Base-by-base conservation (phyloP, 1,140 invertebrate genomes). In the Halictus rubicundus region DNA sequence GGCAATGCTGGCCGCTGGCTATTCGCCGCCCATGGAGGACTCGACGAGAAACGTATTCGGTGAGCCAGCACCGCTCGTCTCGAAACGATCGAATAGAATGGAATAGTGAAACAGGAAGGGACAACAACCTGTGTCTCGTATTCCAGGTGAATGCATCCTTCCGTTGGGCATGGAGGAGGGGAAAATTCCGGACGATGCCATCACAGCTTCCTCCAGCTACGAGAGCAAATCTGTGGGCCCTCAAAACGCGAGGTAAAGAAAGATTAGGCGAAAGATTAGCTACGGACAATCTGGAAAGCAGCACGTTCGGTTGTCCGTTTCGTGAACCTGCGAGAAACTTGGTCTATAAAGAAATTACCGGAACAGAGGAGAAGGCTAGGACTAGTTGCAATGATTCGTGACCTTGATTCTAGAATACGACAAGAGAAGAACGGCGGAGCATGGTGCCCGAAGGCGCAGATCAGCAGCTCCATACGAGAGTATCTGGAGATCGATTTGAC, bases 81-180 rank as follows among this genome's bases (percentile, higher is more conserved):
- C 42, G 14, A 46, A 46, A 12, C 10, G 1, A 14, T 12, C 2
- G 12, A 52, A 52, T 52, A 6, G 49, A 16, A 16, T 16, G 4
- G 4, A 16, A 4, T 52, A 16, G 14, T 1, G 19, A 16, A 52
- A 16, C 6, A 19, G 14, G 16, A 52, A 7, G 14, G 1, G 3
- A 52, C 1, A 21, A 52, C 16, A 52, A 16, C 12, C 5, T 49
- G n/a, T 4, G n/a, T 4, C 1, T 25, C 16, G 80, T 74, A 71
- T 96, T 95, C 49, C 94, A 97, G 97, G 95, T 88, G 95, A 96
- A 94, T 98, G 97, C 93, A 95, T 95, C 87, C 94, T 95, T 78
- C 95, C 97, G 23, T 94, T 98, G 73, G 97, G 97, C 76, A 98
- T 98, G 97, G 97, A 98, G 94, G 97, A 96, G 88, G 97, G 97